phyloP scores from a whole-genome alignment of 2,797 vertebrate genomes.

The Sebastes itinus region DNA sequence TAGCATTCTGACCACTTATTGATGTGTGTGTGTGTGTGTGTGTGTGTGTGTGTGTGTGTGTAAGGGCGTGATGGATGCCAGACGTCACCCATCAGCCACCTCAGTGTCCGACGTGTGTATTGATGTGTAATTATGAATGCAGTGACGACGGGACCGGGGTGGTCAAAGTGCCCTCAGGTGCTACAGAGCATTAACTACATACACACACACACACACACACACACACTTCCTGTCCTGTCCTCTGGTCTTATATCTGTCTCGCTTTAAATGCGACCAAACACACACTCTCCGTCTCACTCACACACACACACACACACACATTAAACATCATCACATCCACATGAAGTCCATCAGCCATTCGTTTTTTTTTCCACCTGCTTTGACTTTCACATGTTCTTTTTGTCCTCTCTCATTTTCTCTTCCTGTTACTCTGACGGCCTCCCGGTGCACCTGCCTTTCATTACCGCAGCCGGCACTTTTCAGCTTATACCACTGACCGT shows the following conservation, averaged over 20 bases:
- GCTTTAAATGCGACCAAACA: background rate
- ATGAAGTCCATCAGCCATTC: conserved; percentile 1
- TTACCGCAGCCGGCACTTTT: conserved; percentile 72
- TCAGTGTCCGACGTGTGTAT: conserved; percentile 61
- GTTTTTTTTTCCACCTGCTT: conserved; percentile 42
- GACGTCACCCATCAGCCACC: conserved; percentile 79
- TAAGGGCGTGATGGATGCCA: conserved; percentile 87
- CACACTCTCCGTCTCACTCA: background rate
- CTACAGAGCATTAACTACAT: conserved; percentile 21
- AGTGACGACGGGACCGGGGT: conserved; percentile 8
- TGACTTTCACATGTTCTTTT: conserved; percentile 79
- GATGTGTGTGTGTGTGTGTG: conserved; percentile 76
- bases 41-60: background rate
- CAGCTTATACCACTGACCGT: conserved; percentile 73
- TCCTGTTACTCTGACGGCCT: conserved; percentile 51
- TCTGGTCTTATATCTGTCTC: background rate
- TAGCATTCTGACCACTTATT: conserved; percentile 92
- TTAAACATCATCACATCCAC: conserved; percentile 3
- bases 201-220: background rate
- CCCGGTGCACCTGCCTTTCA: conserved; percentile 68
- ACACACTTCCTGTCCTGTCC: background rate
- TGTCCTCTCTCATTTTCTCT: conserved; percentile 61
- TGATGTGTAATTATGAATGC: conserved; percentile 43
- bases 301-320: background rate
- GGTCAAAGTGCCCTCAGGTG: conserved; percentile 26